These are phyloP conservation scores for Chrysina gloriosa DNA, from an alignment of 2,888 invertebrate genomes.

Conservation along the genomic window DNA sequence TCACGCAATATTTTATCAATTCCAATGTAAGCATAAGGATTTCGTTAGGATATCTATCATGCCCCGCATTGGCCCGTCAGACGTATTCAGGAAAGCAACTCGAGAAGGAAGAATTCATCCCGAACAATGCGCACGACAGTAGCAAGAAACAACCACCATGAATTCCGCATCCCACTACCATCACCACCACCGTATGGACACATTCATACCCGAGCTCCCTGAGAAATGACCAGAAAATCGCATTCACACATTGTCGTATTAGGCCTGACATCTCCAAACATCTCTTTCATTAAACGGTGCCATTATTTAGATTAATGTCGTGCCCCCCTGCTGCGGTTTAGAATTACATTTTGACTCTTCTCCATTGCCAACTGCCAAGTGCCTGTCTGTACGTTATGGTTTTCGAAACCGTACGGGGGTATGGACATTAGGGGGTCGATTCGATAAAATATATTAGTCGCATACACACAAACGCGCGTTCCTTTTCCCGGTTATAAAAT, in stretches of 20 bases:
- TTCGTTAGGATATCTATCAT: not conserved
- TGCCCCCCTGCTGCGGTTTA: slow-evolving; percentile 64
- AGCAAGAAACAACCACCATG: slow-evolving; percentile 4
- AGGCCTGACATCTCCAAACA: slow-evolving; percentile 66
- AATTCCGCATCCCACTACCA: not conserved
- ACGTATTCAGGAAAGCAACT: not conserved
- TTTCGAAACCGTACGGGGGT: slow-evolving; percentile 32
- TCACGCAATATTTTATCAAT: too few relatives aligned
- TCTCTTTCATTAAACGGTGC: slow-evolving; percentile 65
- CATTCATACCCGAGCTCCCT: slow-evolving; percentile 22
- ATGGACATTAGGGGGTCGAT: not conserved
- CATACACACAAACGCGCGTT: slow-evolving; percentile 37
- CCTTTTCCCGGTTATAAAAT: not conserved
- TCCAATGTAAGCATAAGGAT: too few relatives aligned
- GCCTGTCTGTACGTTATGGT: slow-evolving; percentile 43
- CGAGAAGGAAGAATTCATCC: slow-evolving; percentile 2
- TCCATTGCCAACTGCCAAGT: slow-evolving; percentile 61
- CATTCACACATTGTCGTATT: slow-evolving; percentile 67
- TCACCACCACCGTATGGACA: not conserved
- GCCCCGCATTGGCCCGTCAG: not conserved
- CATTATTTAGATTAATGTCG: slow-evolving; percentile 67
- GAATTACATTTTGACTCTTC: slow-evolving; percentile 59
- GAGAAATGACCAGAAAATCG: slow-evolving; percentile 65
- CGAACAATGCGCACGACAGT: not conserved
- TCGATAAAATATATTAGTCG: slow-evolving; percentile 57